Evolutionary conservation across 1,140 invertebrate genomes (phyloP).

Genomic region (Holotrichia oblita): DNA sequence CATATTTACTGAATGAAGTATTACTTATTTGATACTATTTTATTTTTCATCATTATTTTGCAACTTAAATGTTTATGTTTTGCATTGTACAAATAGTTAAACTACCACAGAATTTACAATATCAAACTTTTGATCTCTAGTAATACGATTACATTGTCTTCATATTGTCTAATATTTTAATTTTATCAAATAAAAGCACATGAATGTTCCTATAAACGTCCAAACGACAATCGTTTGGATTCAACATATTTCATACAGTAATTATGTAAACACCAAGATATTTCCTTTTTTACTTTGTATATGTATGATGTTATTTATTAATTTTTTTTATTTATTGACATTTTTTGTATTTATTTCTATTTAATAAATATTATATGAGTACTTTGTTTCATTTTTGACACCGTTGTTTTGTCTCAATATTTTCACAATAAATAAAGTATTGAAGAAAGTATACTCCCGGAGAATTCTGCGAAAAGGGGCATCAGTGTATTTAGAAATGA

Average conservation of each 20-base stretch:
- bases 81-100: conserved; percentile 30
- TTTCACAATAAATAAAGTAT: too few relatives aligned
- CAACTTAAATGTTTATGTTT: conserved; percentile 30
- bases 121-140: conserved; percentile 33
- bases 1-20: conserved; percentile 37
- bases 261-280: conserved; percentile 41
- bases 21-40: conserved; percentile 35
- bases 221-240: conserved; percentile 21
- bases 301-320: conserved; percentile 42
- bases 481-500: too few relatives aligned
- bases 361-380: conserved; percentile 39
- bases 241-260: conserved; percentile 38
- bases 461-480: too few relatives aligned
- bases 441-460: too few relatives aligned
- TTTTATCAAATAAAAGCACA: conserved; percentile 17
- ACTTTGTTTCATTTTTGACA: background rate
- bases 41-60: conserved; percentile 18
- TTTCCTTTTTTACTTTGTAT: conserved; percentile 42
- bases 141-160: conserved; percentile 30
- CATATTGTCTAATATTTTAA: conserved; percentile 33
- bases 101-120: conserved; percentile 28
- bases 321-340: conserved; percentile 43
- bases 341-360: conserved; percentile 43
- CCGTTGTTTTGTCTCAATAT: too few relatives aligned
- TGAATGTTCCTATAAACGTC: conserved; percentile 38